phyloP scores from a whole-genome alignment of 1,140 invertebrate genomes.

The Adoxophyes honmai region DNA sequence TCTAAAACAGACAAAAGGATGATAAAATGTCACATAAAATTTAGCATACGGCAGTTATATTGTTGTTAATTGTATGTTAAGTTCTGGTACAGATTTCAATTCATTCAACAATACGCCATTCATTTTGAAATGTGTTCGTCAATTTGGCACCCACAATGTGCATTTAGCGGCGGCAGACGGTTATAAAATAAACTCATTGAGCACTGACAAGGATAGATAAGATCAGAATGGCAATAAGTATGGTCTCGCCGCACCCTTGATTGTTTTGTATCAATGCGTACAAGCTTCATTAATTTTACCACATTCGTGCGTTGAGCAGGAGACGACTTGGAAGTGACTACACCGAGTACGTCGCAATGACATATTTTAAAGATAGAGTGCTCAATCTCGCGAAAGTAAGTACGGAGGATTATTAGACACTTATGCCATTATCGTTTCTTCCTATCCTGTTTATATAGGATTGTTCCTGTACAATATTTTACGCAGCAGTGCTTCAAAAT shows the following conservation, averaged over 20 bases:
- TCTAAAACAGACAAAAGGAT: too few relatives aligned
- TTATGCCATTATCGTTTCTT: too few relatives aligned
- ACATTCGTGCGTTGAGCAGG: not conserved
- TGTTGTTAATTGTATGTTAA: not conserved
- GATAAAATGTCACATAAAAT: too few relatives aligned
- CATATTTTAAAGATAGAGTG: too few relatives aligned
- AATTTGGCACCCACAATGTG: not conserved
- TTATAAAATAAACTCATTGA: slow-evolving; percentile 3
- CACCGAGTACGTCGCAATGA: too few relatives aligned
- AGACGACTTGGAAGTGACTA: too few relatives aligned
- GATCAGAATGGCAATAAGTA: not conserved
- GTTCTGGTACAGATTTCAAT: not conserved
- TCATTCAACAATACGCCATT: too few relatives aligned
- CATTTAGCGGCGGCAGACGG: not conserved
- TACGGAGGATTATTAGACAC: too few relatives aligned
- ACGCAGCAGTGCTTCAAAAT: too few relatives aligned
- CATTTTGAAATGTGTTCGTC: not conserved
- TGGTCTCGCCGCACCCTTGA: slow-evolving; percentile 5
- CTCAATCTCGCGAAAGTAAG: too few relatives aligned
- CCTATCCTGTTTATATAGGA: too few relatives aligned
- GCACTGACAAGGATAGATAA: slow-evolving; percentile 3
- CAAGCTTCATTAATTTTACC: not conserved
- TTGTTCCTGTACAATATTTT: too few relatives aligned
- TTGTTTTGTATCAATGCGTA: slow-evolving; percentile 6
- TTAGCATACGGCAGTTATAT: not conserved